Conservation (phyloP, 2,797 vertebrate genomes). For the Buceros bicornis region DNA sequence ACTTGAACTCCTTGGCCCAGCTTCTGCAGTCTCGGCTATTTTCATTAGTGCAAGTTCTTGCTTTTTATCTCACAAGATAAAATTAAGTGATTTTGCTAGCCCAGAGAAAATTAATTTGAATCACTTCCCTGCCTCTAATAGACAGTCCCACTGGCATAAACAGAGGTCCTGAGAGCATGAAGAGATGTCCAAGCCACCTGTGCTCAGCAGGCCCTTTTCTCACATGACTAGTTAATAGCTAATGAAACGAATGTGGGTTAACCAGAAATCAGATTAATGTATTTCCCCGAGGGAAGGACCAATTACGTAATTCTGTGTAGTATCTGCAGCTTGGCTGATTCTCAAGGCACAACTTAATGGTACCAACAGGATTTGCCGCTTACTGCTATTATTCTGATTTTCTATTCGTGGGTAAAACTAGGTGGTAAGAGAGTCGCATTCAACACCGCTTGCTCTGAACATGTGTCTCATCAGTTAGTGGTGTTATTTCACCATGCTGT, state of each 20-base stretch:
- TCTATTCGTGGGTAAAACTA: neutral
- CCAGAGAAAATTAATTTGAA: slow-evolving; percentile 21
- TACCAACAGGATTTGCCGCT: neutral
- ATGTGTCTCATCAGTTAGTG: neutral
- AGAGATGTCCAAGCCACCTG: slow-evolving; percentile 24
- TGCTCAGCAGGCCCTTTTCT: slow-evolving; percentile 11
- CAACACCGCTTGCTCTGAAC: neutral
- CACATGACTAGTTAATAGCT: neutral
- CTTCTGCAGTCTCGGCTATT: neutral
- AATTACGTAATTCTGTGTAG: neutral
- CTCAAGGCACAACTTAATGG: neutral
- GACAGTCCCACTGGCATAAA: neutral
- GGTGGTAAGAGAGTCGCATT: neutral
- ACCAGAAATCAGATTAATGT: slow-evolving; percentile 1
- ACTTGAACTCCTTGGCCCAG: neutral
- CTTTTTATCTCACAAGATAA: neutral
- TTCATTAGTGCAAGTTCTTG: neutral
- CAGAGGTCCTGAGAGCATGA: neutral
- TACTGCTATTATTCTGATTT: neutral
- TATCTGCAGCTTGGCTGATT: neutral
- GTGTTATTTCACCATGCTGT: neutral
- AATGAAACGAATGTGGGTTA: neutral
- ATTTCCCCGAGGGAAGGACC: neutral
- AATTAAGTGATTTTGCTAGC: neutral
- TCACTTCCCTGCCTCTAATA: neutral